Conservation (phyloP, 1,140 invertebrate species). For the Aplysia californica region DNA sequence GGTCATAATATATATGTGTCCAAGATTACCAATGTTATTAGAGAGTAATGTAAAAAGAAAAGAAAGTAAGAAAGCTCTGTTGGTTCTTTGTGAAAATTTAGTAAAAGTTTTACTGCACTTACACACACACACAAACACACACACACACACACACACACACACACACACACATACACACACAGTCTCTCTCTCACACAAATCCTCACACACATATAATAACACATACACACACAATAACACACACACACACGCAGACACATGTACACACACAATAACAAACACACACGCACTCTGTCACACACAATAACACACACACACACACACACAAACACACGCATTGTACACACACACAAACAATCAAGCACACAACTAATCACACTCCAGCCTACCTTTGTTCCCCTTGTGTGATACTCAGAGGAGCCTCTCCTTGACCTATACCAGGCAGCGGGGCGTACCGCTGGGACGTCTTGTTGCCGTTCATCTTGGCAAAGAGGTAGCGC, state of each 20-base stretch:
- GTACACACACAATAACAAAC: neutral
- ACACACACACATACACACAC: neutral
- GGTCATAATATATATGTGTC: neutral
- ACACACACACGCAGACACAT: neutral
- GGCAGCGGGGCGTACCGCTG: constrained; percentile 35
- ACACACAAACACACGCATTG: too few relatives aligned
- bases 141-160: neutral
- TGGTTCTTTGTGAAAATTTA: neutral
- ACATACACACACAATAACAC: neutral
- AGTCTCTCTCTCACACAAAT: neutral
- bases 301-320: too few relatives aligned
- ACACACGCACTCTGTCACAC: neutral
- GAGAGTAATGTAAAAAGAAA: neutral
- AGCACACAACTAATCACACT: neutral
- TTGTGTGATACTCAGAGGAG: constrained; percentile 41
- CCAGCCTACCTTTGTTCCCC: constrained; percentile 21
- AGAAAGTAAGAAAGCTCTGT: neutral
- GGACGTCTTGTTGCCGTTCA: constrained; percentile 55
- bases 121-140: neutral
- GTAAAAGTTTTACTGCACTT: too few relatives aligned
- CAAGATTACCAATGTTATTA: neutral
- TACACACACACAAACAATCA: neutral
- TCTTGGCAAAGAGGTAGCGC: constrained; percentile 65
- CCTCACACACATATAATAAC: too few relatives aligned
- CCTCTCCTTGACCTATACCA: constrained; percentile 34